Evolutionary conservation across 2,113 vertebrate genomes (phyloP).

Genomic region (Danionella cerebrum): DNA sequence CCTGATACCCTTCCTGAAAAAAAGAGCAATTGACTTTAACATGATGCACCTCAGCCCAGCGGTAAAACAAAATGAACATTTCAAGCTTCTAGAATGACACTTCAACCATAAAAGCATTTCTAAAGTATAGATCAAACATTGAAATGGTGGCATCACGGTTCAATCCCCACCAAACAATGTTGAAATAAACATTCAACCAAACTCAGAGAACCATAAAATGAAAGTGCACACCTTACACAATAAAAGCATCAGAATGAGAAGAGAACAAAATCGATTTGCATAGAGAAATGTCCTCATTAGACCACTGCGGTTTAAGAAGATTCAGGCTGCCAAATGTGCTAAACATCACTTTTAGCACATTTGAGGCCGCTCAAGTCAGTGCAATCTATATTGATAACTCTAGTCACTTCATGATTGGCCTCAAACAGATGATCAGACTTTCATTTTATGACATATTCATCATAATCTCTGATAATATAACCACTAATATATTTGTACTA

Average conservation of each 20-base stretch:
- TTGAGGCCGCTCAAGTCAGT: not conserved
- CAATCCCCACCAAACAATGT: not conserved
- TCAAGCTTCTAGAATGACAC: not conserved
- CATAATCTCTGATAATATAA: not conserved
- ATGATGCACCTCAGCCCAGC: too few species aligned
- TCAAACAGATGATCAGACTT: not conserved
- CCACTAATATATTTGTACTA: not conserved
- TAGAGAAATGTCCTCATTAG: not conserved
- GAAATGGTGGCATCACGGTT: conserved; percentile 1
- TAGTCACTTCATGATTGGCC: conserved; percentile 8
- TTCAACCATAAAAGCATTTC: not conserved
- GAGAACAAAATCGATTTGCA: not conserved
- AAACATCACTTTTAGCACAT: not conserved
- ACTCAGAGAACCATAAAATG: not conserved
- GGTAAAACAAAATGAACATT: too few species aligned
- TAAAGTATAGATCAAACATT: not conserved
- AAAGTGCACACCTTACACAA: not conserved
- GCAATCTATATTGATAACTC: not conserved
- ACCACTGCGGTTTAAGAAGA: not conserved
- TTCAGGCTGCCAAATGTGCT: not conserved
- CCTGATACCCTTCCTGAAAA: not conserved
- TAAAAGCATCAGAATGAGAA: not conserved
- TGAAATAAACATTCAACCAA: not conserved
- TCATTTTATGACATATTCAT: conserved; percentile 21
- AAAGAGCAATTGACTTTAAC: not conserved